Evolutionary conservation across 2,888 invertebrate species (phyloP).

Genomic region (Clostera curtula): DNA sequence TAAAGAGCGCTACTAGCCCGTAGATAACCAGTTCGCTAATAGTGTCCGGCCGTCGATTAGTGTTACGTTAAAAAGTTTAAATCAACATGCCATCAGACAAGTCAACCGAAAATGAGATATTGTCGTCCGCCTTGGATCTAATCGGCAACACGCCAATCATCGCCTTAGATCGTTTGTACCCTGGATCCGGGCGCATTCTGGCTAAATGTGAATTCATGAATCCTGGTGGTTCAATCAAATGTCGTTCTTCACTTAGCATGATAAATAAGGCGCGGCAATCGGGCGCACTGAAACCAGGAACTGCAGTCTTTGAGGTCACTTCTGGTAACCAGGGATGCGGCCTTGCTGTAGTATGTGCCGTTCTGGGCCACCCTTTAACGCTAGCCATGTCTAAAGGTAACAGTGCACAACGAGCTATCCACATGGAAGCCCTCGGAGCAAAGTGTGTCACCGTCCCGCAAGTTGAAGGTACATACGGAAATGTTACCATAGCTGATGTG

Average conservation of each 20-base stretch:
- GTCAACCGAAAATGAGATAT: slow-evolving; percentile 46
- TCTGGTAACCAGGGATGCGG: slow-evolving; percentile 67
- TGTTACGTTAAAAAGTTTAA: slow-evolving; percentile 8
- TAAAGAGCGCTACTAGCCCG: slow-evolving; percentile 8
- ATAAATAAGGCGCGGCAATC: slow-evolving; percentile 40
- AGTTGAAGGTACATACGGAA: slow-evolving; percentile 62
- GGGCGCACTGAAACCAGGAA: slow-evolving; percentile 49
- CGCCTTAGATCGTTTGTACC: slow-evolving; percentile 56
- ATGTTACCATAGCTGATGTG: slow-evolving; percentile 57
- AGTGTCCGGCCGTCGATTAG: slow-evolving; percentile 18
- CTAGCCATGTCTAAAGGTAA: slow-evolving; percentile 63
- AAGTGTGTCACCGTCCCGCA: slow-evolving; percentile 57
- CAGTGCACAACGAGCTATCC: slow-evolving; percentile 58
- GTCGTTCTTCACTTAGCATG: slow-evolving; percentile 59
- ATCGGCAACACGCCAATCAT: slow-evolving; percentile 64
- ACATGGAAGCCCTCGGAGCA: slow-evolving; percentile 65
- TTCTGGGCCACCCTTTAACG: slow-evolving; percentile 55
- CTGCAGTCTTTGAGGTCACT: slow-evolving; percentile 54
- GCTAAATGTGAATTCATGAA: slow-evolving; percentile 70
- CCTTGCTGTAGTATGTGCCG: slow-evolving; percentile 61
- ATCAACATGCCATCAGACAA: slow-evolving; percentile 25
- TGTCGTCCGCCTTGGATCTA: slow-evolving; percentile 56
- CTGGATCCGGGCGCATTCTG: slow-evolving; percentile 58
- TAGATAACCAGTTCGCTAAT: slow-evolving; percentile 15
- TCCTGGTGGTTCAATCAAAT: slow-evolving; percentile 63